Evolutionary conservation across 2,113 vertebrate species (phyloP).

Genomic region (Osmerus eperlanus): DNA sequence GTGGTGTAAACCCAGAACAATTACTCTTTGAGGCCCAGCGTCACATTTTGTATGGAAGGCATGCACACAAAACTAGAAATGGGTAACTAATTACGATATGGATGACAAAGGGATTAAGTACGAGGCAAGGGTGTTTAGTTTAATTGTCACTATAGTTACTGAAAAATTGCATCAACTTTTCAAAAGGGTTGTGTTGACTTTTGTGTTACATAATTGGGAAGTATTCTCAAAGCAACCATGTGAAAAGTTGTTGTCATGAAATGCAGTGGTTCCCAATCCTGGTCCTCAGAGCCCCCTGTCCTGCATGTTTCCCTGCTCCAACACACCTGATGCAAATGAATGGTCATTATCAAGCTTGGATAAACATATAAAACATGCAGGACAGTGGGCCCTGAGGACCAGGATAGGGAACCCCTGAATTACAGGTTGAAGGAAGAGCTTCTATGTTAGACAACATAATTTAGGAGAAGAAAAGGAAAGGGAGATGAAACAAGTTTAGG

Average conservation of each 20-base stretch:
- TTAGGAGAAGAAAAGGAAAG: not conserved
- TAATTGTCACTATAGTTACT: not conserved
- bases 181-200: conserved; percentile 11
- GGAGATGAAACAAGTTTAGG: conserved; percentile 6
- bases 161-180: conserved; percentile 11
- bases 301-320: too few relatives aligned
- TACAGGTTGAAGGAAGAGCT: not conserved
- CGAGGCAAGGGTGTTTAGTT: not conserved
- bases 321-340: too few relatives aligned
- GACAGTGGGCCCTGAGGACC: too few relatives aligned
- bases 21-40: not conserved
- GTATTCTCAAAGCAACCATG: not conserved
- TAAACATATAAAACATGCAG: too few relatives aligned
- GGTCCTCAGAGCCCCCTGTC: too few relatives aligned
- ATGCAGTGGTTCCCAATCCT: too few relatives aligned
- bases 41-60: not conserved
- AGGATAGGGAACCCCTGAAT: not conserved
- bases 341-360: too few relatives aligned
- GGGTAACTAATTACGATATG: not conserved
- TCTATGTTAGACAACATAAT: not conserved
- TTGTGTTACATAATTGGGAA: too few relatives aligned
- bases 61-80: conserved; percentile 1
- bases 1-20: conserved; percentile 13
- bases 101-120: not conserved
- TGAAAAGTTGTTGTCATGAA: conserved; percentile 9